phyloP scores from a whole-genome alignment of 1,140 invertebrate genomes.

The Liolophura sinensis region DNA sequence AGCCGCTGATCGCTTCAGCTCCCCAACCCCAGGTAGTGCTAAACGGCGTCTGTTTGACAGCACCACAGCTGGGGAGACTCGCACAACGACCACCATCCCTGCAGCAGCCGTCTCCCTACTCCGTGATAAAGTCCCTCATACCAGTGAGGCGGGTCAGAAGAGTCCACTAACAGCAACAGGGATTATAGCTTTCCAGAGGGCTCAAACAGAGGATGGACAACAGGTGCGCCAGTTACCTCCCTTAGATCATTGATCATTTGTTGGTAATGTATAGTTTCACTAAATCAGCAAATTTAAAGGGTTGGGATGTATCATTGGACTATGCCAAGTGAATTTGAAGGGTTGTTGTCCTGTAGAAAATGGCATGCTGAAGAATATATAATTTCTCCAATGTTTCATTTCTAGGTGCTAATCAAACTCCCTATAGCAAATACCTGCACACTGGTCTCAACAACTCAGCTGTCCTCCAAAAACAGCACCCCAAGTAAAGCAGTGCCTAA shows the following conservation, averaged over 20 bases:
- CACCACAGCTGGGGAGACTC: slow-evolving; percentile 11
- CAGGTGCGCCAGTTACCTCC: slow-evolving; percentile 26
- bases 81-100: background rate
- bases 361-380: no score
- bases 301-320: no score
- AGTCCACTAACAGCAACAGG: slow-evolving; percentile 6
- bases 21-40: slow-evolving; percentile 54
- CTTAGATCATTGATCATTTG: background rate
- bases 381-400: no score
- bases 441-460: background rate
- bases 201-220: slow-evolving; percentile 44
- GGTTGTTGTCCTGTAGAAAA: no score
- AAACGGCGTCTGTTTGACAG: slow-evolving; percentile 53
- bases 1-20: slow-evolving; percentile 55
- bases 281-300: no score
- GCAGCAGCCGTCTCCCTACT: no score
- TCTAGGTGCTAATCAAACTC: no score
- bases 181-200: slow-evolving; percentile 43
- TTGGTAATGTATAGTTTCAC: background rate
- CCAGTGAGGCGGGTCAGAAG: background rate
- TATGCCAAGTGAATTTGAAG: no score
- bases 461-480: slow-evolving; percentile 2
- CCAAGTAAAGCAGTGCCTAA: slow-evolving; percentile 18
- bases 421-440: slow-evolving; percentile 17
- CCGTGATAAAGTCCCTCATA: background rate